Evolutionary conservation across 2,797 vertebrate genomes (phyloP).

Genomic region (Glossophaga mutica): DNA sequence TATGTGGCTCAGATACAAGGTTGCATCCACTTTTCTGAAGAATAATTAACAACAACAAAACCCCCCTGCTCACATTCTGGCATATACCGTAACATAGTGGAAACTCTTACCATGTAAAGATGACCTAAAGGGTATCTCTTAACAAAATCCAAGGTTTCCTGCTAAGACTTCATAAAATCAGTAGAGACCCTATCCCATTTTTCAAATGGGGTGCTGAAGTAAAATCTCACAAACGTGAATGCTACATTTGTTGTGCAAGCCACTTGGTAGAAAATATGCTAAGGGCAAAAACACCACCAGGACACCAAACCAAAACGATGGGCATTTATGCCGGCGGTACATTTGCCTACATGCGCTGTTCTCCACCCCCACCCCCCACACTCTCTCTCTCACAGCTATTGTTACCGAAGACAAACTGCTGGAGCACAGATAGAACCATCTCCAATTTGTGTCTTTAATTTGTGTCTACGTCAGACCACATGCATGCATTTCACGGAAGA

Average conservation of each 20-base stretch:
- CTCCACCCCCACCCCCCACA: no score
- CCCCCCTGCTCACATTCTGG: neutral
- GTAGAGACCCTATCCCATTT: neutral
- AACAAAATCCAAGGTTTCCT: neutral
- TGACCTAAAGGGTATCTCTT: neutral
- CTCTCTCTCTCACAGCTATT: neutral
- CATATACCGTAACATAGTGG: neutral
- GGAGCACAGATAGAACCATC: neutral
- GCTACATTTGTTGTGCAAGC: neutral
- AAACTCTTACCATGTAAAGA: neutral
- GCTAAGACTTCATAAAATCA: neutral
- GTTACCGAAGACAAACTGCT: neutral
- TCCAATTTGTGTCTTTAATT: neutral
- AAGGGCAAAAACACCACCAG: neutral
- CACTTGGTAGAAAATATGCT: neutral
- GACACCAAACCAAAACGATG: neutral
- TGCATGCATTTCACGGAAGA: neutral
- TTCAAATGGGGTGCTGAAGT: neutral
- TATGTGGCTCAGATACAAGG: neutral
- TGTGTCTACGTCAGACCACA: neutral
- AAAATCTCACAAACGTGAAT: neutral
- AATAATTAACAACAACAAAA: no score
- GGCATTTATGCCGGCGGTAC: no score
- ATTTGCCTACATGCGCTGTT: neutral
- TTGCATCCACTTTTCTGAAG: neutral